Percentiles rank a stretch among this genome's conserved stretches.
Conservation (phyloP, 1,140 invertebrate species). For the Tetranychus urticae region DNA sequence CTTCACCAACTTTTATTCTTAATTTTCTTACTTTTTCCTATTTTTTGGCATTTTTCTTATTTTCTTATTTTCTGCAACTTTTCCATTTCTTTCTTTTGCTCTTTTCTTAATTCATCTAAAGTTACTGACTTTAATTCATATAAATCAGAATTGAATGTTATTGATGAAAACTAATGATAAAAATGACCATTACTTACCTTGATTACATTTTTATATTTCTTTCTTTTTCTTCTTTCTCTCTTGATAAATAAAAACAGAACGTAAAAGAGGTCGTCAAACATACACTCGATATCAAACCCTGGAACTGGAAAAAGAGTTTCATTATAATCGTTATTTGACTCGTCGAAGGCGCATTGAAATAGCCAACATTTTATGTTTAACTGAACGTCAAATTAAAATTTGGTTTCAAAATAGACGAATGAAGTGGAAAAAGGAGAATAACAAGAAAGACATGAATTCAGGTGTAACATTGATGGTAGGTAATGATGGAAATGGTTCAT, state of each 20-base stretch:
- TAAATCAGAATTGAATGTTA: no score
- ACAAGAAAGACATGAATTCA: constrained; percentile 6
- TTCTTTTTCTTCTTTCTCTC: no score
- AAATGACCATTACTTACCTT: no score
- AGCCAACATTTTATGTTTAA: constrained; percentile 81
- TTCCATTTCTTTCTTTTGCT: no score
- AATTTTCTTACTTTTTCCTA: no score
- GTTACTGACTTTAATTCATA: no score
- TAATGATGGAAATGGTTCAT: constrained; percentile 1
- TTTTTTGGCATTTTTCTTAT: no score
- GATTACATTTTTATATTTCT: no score
- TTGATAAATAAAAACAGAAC: constrained; percentile 1
- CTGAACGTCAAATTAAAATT: constrained; percentile 94
- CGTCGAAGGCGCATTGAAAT: constrained; percentile 92
- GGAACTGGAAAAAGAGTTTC: constrained; percentile 86
- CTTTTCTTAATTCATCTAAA: no score
- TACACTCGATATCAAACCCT: constrained; percentile 94
- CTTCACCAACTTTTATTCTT: no score
- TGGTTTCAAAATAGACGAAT: constrained; percentile 97
- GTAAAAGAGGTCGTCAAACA: constrained; percentile 52
- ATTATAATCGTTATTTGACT: constrained; percentile 91
- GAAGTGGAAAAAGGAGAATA: constrained; percentile 87
- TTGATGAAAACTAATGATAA: no score
- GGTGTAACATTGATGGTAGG: constrained; percentile 3
- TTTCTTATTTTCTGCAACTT: no score